Evolutionary conservation across 1,140 invertebrate genomes (phyloP).

Genomic region (Hyles vespertilio): DNA sequence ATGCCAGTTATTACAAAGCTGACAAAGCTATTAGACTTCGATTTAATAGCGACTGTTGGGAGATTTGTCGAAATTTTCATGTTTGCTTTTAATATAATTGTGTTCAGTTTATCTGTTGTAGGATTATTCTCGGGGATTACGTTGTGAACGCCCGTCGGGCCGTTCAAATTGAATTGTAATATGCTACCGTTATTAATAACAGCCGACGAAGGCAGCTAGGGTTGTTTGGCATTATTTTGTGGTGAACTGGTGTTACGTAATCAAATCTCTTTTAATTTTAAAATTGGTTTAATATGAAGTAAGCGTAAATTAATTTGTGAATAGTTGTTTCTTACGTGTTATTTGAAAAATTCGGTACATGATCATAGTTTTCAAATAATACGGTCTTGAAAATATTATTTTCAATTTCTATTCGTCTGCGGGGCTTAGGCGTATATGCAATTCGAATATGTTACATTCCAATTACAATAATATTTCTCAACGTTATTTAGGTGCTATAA

Average conservation of each 20-base stretch:
- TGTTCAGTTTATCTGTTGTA: slow-evolving; percentile 60
- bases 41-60: slow-evolving; percentile 44
- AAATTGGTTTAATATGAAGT: too few relatives aligned
- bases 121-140: slow-evolving; percentile 60
- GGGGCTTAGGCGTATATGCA: too few relatives aligned
- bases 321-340: too few relatives aligned
- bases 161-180: slow-evolving; percentile 72
- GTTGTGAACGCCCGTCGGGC: slow-evolving; percentile 32
- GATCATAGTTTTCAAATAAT: too few relatives aligned
- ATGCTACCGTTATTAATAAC: slow-evolving; percentile 66
- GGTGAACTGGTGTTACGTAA: background rate
- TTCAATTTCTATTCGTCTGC: too few relatives aligned
- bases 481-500: too few relatives aligned
- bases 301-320: too few relatives aligned
- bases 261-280: background rate
- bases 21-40: slow-evolving; percentile 50
- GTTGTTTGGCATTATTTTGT: slow-evolving; percentile 22
- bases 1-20: slow-evolving; percentile 24
- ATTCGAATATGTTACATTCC: too few relatives aligned
- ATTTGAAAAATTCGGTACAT: too few relatives aligned
- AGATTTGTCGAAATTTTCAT: slow-evolving; percentile 56
- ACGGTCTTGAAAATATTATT: too few relatives aligned
- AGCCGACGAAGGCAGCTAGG: slow-evolving; percentile 35
- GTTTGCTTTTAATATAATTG: slow-evolving; percentile 69
- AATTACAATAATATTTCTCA: too few relatives aligned